Percentiles rank a stretch among this genome's conserved stretches.
phyloP scores from a whole-genome alignment of 2,797 vertebrate species.

The Liparis tanakae region DNA sequence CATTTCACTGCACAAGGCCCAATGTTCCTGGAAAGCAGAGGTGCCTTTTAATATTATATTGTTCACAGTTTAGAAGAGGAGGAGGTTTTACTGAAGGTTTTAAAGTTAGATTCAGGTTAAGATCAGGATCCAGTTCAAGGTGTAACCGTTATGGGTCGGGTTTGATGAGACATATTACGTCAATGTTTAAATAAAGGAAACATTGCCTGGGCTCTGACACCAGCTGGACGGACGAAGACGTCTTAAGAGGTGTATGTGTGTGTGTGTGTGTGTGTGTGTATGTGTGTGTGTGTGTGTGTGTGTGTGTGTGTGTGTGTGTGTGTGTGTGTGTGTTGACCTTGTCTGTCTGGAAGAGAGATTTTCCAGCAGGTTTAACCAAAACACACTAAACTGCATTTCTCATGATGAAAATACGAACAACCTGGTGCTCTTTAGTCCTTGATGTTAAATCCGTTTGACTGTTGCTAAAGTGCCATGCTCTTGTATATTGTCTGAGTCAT shows the following conservation, averaged over 20 bases:
- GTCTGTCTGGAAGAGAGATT: constrained; percentile 51
- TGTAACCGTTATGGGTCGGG: background rate
- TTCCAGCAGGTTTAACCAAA: constrained; percentile 64
- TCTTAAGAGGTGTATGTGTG: background rate
- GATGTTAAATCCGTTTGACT: constrained; percentile 22
- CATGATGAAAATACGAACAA: constrained; percentile 2
- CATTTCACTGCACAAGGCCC: background rate
- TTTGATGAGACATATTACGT: background rate
- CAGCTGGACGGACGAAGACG: constrained; percentile 9
- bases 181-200: background rate
- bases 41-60: background rate
- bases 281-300: constrained; percentile 10
- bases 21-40: background rate
- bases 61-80: background rate
- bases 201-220: constrained; percentile 11
- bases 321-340: constrained; percentile 56
- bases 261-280: background rate
- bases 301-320: constrained; percentile 7
- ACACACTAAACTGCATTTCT: constrained; percentile 6
- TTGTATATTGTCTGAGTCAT: constrained; percentile 9
- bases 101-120: too few relatives aligned
- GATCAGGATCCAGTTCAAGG: background rate
- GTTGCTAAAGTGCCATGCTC: background rate
- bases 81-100: too few relatives aligned
- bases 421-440: background rate